Evolutionary conservation across 2,888 invertebrate genomes (phyloP).

Genomic region (Phasia obesa): DNA sequence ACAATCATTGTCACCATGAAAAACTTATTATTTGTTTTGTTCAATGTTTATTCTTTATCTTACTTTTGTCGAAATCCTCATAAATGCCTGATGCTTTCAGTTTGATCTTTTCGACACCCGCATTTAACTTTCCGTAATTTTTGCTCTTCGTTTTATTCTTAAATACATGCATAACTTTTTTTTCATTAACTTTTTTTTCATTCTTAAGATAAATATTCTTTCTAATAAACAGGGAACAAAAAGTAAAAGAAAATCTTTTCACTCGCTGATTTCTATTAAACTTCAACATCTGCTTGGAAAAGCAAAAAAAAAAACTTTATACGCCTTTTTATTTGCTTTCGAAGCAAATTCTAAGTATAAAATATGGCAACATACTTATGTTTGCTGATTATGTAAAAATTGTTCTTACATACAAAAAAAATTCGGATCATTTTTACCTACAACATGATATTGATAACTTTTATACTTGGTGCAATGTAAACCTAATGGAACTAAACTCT

Average conservation of each 20-base stretch:
- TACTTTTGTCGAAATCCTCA: neutral
- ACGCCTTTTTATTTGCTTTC: constrained; percentile 13
- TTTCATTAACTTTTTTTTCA: constrained; percentile 19
- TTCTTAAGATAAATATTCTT: constrained; percentile 18
- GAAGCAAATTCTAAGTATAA: neutral
- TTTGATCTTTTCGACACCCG: constrained; percentile 21
- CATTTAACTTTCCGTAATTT: constrained; percentile 21
- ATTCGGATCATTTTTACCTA: no score
- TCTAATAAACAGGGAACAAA: neutral
- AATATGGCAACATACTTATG: no score
- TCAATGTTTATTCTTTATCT: constrained; percentile 9
- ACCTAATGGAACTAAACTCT: no score
- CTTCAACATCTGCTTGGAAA: neutral
- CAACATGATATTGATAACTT: no score
- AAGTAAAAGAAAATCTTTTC: constrained; percentile 16
- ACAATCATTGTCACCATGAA: neutral
- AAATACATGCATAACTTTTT: neutral
- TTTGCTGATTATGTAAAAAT: no score
- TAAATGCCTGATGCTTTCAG: constrained; percentile 14
- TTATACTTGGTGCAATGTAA: no score
- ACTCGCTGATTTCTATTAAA: constrained; percentile 16
- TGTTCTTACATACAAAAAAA: no score
- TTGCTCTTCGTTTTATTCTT: neutral
- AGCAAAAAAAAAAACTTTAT: neutral
- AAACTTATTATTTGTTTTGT: constrained; percentile 42